Conservation (phyloP, 2,797 vertebrate genomes). For the Anabacerthia variegaticeps region DNA sequence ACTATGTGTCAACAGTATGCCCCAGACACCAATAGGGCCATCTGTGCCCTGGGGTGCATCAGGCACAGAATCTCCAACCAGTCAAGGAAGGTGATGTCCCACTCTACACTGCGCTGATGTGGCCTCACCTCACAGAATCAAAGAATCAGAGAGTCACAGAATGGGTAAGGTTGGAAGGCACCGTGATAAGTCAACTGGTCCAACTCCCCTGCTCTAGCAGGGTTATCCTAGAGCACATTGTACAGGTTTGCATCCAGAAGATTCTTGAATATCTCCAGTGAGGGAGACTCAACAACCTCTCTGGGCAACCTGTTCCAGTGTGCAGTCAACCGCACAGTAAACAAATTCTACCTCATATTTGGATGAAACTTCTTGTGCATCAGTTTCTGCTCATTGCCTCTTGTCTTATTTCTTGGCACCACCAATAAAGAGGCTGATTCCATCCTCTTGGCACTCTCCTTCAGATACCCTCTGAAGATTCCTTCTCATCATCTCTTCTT, state of each 20-base stretch:
- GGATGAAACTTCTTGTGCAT: too few relatives aligned
- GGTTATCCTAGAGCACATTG: too few relatives aligned
- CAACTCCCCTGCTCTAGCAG: not conserved
- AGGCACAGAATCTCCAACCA: not conserved
- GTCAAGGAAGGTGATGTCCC: not conserved
- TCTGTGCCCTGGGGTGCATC: not conserved
- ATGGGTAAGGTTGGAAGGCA: not conserved
- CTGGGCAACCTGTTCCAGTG: too few relatives aligned
- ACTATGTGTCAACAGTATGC: too few relatives aligned
- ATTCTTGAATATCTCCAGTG: too few relatives aligned
- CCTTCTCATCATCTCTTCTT: not conserved
- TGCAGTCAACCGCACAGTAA: too few relatives aligned
- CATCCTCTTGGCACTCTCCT: too few relatives aligned
- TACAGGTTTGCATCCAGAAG: too few relatives aligned
- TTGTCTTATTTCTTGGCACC: not conserved
- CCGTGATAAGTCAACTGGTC: not conserved
- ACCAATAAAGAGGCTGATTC: not conserved
- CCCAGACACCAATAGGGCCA: not conserved
- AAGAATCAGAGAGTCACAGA: not conserved
- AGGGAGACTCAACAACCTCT: too few relatives aligned
- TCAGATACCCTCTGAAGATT: not conserved
- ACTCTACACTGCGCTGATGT: rapidly evolving
- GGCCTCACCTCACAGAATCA: not conserved
- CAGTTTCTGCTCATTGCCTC: not conserved
- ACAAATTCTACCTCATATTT: too few relatives aligned